Evolutionary conservation across 2,888 invertebrate species (phyloP), one percentile per base, ranked within the genome.

Genomic region (Tetramorium bicarinatum): DNA sequence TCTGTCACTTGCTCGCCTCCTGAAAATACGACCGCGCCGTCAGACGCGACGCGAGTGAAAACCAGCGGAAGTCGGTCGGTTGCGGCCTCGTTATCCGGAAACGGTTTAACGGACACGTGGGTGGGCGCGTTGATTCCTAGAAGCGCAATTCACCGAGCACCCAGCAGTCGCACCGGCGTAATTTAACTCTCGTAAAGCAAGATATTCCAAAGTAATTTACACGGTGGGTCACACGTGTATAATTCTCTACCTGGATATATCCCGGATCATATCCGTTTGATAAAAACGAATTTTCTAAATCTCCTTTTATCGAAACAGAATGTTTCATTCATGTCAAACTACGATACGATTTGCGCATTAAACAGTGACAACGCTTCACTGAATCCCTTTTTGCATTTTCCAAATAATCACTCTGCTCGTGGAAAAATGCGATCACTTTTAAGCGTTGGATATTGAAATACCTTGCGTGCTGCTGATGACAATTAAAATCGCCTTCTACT

Each of bases 401-500:
- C 66, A 29, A 71, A 79, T 56, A 67, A 71, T 71, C 71, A 69
- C 41, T 52, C 18, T 25, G 15, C 29, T 44, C 56, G 56, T 29
- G 25, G 29, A 52, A 29, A 79, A 56, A 56, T 79, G 69, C 15
- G 56, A 56, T 71, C 56, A 71, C 56, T 71, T 71, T 79, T 79
- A 71, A 71, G 71, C 38, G 44, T 56, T 56, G 76, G 21, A 66
- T 76, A 76, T 49, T 25, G 56, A 79, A 79, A 79, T 71, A 56
- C 52, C 13, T 79, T 79, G 56, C 76, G 67, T 41, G 25, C 69
- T 79, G 79, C 29, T 56, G 56, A 79, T 79, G 71, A 79, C 79
- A 79, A 79, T 79, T 71, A 79, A 79, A 79, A 79, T 71, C 71
- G 79, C 71, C 69, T 79, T 71, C 56, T 62, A 79, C 71, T 44